Evolutionary conservation across 2,797 vertebrate species (phyloP), one percentile per base, ranked within the genome.

Genomic region (Spinus olivaceus): DNA sequence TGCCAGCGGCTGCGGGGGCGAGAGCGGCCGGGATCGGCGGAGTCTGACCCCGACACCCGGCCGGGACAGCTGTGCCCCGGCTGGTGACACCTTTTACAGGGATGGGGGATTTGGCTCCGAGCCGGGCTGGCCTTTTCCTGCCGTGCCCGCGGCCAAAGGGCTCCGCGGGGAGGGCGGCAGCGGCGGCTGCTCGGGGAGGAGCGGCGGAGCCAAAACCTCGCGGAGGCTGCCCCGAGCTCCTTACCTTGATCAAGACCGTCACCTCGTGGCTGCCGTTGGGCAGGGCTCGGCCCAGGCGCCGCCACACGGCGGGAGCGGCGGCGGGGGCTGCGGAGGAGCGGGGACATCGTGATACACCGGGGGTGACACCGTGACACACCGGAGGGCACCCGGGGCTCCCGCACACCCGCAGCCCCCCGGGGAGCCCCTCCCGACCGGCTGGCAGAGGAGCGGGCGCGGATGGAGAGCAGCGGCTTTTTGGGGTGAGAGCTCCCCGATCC

Each of bases 211-310:
- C 3, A 0, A 6, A 21, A 1, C 1, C 1, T 2, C 17, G 0
- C 35, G 0, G 69, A 4, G 46, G 50, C 14, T 1, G 16, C 47
- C 51, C 8, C 21, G 57, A 14, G 3, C 3, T 17, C 30, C 39
- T 42, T 97, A 99, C 99, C 98, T 98, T 98, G 98, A 99, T 98
- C 66, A 99, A 95, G 88, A 99, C 96, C 4, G 96, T 98, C 86
- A 99, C 97, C 50, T 85, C 94, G 87, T 96, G 96, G 79, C 77
- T 91, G 72, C 96, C 74, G 4, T 96, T 44, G 1, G 28, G 50
- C 20, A 88, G 32, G 1, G 6, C 22, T 21, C 67, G 72, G 46
- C 92, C 96, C 39, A 98, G 81, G 47, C 90, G 91, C 76, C 98
- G 96, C 99, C 99, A 99, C 42, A 98, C 98, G 2, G 96, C 91